A percentile compares a stretch with the other conserved stretches of the same genome.
These are phyloP conservation scores for Eupithecia inturbata DNA, from an alignment of 2,888 invertebrate genomes.

Conservation along the genomic window DNA sequence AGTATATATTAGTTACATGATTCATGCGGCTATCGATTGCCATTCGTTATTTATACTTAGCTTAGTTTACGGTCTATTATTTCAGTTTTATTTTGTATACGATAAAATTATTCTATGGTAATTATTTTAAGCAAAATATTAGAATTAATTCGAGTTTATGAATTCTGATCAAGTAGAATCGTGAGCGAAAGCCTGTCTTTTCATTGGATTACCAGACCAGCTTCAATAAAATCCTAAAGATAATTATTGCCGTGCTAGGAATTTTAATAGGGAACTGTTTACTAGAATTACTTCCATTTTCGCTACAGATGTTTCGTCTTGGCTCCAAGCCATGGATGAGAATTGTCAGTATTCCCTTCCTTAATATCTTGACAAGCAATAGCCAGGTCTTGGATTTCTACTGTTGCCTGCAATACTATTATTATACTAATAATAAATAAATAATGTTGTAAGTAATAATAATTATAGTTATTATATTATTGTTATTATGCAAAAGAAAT, in stretches of 20 bases:
- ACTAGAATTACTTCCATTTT: constrained; percentile 18
- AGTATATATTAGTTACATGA: constrained; percentile 2
- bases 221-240: constrained; percentile 5
- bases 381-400: background rate
- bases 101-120: background rate
- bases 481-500: no score
- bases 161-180: background rate
- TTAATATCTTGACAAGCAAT: background rate
- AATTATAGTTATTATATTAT: no score
- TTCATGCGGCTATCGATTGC: background rate
- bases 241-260: constrained; percentile 10
- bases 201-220: constrained; percentile 3
- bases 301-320: constrained; percentile 28
- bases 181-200: background rate
- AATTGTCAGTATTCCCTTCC: background rate
- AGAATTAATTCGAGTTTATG: no score
- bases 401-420: background rate
- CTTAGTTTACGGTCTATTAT: background rate
- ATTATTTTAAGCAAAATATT: background rate
- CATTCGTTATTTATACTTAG: background rate
- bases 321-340: constrained; percentile 26
- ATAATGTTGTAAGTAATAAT: no score
- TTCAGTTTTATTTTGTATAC: background rate
- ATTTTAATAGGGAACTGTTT: constrained; percentile 15
- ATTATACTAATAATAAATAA: no score